Evolutionary conservation across 2,888 invertebrate species (phyloP).

Genomic region (Eledona agricola): DNA sequence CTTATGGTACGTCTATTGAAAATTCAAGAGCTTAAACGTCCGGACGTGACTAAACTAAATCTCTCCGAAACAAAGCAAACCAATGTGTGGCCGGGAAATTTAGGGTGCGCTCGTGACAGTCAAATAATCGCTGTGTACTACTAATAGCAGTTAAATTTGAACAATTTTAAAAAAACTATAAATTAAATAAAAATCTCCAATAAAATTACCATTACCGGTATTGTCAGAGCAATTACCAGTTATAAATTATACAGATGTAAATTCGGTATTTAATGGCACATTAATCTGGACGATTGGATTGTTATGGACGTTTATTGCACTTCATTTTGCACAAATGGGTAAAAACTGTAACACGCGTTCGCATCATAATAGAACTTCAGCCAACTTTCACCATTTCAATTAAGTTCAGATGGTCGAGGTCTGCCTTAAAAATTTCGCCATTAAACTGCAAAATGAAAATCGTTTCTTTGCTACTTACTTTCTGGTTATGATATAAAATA

Average conservation of each 20-base stretch:
- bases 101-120: constrained; percentile 13
- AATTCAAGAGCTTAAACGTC: constrained; percentile 27
- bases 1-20: constrained; percentile 14
- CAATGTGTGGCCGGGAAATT: constrained; percentile 24
- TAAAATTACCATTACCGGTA: constrained; percentile 1
- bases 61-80: constrained; percentile 25
- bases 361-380: no score
- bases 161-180: no score
- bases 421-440: no score
- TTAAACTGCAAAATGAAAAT: no score
- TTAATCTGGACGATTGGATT: constrained; percentile 12
- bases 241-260: constrained; percentile 11
- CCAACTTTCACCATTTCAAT: no score
- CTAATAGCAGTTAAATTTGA: constrained; percentile 3
- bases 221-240: constrained; percentile 3
- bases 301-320: not conserved
- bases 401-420: no score
- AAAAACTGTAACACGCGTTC: no score
- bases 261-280: constrained; percentile 12
- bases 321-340: no score
- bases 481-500: no score
- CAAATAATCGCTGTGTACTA: constrained; percentile 8
- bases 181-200: no score
- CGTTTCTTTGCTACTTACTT: no score
- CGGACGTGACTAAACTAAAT: constrained; percentile 27